Evolutionary conservation across 2,888 invertebrate genomes (phyloP).

Genomic region (Rhogogaster chlorosoma): DNA sequence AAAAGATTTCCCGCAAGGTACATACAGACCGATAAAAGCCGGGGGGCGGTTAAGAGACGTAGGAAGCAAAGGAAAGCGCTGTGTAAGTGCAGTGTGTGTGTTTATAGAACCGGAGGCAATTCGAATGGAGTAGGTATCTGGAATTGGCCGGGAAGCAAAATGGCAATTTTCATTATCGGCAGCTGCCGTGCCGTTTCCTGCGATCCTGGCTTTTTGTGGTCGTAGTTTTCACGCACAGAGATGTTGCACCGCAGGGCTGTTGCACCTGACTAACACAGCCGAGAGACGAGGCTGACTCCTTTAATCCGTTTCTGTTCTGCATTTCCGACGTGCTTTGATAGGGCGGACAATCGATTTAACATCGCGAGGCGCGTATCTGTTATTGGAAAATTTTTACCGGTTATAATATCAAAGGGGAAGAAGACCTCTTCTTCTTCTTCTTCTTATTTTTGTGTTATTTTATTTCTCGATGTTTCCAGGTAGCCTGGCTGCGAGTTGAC

Average conservation of each 20-base stretch:
- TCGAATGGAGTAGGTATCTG: constrained; percentile 14
- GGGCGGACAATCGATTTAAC: no score
- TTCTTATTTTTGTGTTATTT: no score
- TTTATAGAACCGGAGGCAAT: constrained; percentile 27
- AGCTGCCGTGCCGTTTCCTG: constrained; percentile 10
- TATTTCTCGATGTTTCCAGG: constrained; percentile 78
- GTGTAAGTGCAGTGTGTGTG: neutral
- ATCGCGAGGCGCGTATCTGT: neutral
- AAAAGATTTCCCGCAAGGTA: neutral
- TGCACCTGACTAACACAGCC: neutral
- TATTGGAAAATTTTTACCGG: neutral
- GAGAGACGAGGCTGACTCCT: neutral
- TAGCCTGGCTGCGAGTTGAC: constrained; percentile 94
- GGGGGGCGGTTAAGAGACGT: neutral
- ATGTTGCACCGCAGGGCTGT: neutral
- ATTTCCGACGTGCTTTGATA: neutral
- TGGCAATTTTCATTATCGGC: constrained; percentile 46
- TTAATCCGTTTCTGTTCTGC: neutral
- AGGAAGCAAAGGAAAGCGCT: neutral
- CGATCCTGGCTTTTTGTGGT: constrained; percentile 10
- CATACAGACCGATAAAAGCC: neutral
- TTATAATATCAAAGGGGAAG: neutral
- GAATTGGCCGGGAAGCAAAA: constrained; percentile 39
- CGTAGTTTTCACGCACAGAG: constrained; percentile 25
- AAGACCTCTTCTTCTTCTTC: neutral